These are phyloP conservation scores for Lasioglossum oenotherae DNA, from an alignment of 2,888 invertebrate genomes.

Conservation along the genomic window DNA sequence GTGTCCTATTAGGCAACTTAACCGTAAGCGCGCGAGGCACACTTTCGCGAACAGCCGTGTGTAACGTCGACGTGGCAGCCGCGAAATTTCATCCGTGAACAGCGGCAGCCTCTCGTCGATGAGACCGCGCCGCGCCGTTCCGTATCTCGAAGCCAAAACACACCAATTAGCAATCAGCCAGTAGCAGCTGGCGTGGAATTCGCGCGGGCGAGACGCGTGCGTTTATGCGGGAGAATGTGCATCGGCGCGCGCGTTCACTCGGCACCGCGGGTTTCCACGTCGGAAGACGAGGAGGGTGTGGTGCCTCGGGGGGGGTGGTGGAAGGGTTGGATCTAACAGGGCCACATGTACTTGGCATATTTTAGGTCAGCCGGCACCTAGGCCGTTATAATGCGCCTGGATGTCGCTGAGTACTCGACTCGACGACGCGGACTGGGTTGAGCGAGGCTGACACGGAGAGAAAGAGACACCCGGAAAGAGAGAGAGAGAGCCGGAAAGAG, in stretches of 20 bases:
- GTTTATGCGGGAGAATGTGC: slow-evolving; percentile 44
- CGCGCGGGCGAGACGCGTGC: slow-evolving; percentile 25
- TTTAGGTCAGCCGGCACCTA: slow-evolving; percentile 74
- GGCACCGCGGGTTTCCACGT: not conserved
- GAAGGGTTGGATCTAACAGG: slow-evolving; percentile 56
- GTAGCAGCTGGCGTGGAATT: slow-evolving; percentile 33
- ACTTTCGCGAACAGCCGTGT: not conserved
- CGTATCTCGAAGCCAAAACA: slow-evolving; percentile 39
- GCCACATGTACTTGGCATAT: slow-evolving; percentile 71
- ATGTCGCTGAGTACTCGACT: slow-evolving; percentile 50
- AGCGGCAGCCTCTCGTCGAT: not conserved
- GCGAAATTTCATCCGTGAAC: not conserved
- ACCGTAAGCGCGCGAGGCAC: not conserved
- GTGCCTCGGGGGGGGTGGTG: not conserved
- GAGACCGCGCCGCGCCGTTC: not conserved
- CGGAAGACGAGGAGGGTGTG: not conserved
- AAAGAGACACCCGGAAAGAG: not conserved
- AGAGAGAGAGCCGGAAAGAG: not conserved
- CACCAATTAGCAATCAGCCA: slow-evolving; percentile 53
- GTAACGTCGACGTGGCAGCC: not conserved
- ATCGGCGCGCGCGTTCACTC: slow-evolving; percentile 36
- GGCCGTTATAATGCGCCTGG: slow-evolving; percentile 63
- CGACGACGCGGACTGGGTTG: slow-evolving; percentile 20
- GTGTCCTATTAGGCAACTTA: not conserved
- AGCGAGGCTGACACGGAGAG: not conserved